Base-by-base conservation (phyloP, 2,888 invertebrate genomes). In the Sinohyriopsis cumingii region DNA sequence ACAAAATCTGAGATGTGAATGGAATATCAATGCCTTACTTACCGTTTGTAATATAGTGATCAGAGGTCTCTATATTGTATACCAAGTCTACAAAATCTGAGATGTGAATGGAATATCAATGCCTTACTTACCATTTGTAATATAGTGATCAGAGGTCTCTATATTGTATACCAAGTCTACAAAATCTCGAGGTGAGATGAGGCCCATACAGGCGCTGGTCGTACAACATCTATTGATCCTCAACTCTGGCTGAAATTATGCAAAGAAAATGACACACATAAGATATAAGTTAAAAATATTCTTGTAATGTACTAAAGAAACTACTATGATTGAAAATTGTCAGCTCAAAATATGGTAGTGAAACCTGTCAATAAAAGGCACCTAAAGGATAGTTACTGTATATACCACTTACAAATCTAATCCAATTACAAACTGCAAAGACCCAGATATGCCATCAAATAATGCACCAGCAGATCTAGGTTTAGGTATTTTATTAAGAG, bases 101-200 rank as follows among this genome's bases (percentile, higher is more conserved):
- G 25, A 66, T 45, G 3, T 55, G 19, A 54, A 63, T 55, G 45
- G 55, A 25, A 63, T 25, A 54, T 24, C n/a, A 59, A 61, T 22
- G 19, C 53, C 18, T 61, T 4, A 33, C 75, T 78, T 77, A 86
- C 86, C 85, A 80, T 84, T 84, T 57, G 82, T 84, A 56, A 82
- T 82, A 15, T 84, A 75, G 65, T 69, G 81, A 59, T 77, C 76
- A 24, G 85, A 84, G 33, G 80, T 82, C 66, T 82, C 79, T 59
- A 78, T 73, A 4, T 73, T 82, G 6, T 77, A 65, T 53, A 86
- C 78, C 9, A 86, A 73, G 71, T 87, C 87, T 25, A 87, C 84
- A 71, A 87, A 87, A 64, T 87, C 87, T 55, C 87, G 65, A 3
- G 86, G 84, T 22, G 86, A 84, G 65, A 87, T 87, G 24, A 86